Percentiles rank a stretch among this genome's conserved stretches.
phyloP scores from a whole-genome alignment of 2,113 vertebrate genomes.

The Microcebus jonahi region DNA sequence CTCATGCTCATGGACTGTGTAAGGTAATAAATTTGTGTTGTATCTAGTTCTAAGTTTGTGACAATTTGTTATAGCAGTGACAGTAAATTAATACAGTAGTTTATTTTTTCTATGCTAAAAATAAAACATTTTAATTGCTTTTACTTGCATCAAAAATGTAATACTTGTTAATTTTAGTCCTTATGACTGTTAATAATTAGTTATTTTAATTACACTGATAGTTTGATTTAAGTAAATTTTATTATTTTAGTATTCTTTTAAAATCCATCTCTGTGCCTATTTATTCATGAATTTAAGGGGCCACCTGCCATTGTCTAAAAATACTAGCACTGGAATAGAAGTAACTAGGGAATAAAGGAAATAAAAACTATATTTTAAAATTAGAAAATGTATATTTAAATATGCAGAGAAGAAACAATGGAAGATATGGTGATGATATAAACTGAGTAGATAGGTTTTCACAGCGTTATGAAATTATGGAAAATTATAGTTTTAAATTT shows the following conservation, averaged over 20 bases:
- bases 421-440: not conserved
- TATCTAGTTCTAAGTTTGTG: not conserved
- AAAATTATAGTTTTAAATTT: constrained; percentile 14
- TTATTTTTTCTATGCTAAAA: not conserved
- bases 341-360: not conserved
- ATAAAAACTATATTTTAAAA: not conserved
- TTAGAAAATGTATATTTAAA: constrained; percentile 1
- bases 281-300: constrained; percentile 1
- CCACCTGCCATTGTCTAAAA: not conserved
- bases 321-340: not conserved
- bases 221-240: not conserved
- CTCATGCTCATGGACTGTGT: not conserved
- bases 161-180: not conserved
- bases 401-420: not conserved
- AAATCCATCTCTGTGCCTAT: not conserved
- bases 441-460: not conserved
- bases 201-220: not conserved
- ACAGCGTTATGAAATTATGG: not conserved
- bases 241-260: not conserved
- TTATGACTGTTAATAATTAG: not conserved
- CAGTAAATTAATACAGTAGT: not conserved
- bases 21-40: not conserved
- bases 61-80: not conserved
- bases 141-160: not conserved
- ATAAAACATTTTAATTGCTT: not conserved